Conservation (phyloP, 2,888 invertebrate genomes). For the Catotricha subobsoleta region DNA sequence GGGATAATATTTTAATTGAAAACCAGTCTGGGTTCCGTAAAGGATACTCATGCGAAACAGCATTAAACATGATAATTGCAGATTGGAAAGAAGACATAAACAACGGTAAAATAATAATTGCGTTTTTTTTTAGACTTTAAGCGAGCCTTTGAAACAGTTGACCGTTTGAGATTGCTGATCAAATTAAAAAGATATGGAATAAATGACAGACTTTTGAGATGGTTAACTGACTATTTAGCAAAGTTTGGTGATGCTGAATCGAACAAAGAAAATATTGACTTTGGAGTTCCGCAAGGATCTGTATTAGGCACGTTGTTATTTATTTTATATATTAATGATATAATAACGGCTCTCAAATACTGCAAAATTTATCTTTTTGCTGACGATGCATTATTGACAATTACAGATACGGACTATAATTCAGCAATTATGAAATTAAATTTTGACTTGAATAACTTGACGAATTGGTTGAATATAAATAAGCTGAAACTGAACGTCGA, state of each 20-base stretch:
- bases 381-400: constrained; percentile 4
- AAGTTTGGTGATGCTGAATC: neutral
- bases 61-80: constrained; percentile 8
- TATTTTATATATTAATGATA: constrained; percentile 11
- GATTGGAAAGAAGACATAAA: constrained; percentile 8
- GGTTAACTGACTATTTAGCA: constrained; percentile 9
- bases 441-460: neutral
- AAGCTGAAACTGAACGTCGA: neutral
- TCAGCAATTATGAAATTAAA: neutral
- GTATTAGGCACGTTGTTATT: constrained; percentile 9
- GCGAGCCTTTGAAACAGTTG: constrained; percentile 10
- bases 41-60: constrained; percentile 10
- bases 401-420: neutral
- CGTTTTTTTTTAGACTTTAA: constrained; percentile 11
- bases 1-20: constrained; percentile 4
- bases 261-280: neutral
- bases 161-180: constrained; percentile 6
- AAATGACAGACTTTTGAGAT: neutral
- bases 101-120: constrained; percentile 8
- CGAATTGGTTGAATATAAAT: neutral
- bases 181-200: constrained; percentile 9
- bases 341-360: constrained; percentile 2
- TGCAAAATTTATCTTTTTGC: constrained; percentile 9
- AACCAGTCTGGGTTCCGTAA: constrained; percentile 10
- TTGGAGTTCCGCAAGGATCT: constrained; percentile 10